Evolutionary conservation across 2,797 vertebrate genomes (phyloP), one percentile per base, ranked within the genome.

Genomic region (Chaetodon trifasciatus): DNA sequence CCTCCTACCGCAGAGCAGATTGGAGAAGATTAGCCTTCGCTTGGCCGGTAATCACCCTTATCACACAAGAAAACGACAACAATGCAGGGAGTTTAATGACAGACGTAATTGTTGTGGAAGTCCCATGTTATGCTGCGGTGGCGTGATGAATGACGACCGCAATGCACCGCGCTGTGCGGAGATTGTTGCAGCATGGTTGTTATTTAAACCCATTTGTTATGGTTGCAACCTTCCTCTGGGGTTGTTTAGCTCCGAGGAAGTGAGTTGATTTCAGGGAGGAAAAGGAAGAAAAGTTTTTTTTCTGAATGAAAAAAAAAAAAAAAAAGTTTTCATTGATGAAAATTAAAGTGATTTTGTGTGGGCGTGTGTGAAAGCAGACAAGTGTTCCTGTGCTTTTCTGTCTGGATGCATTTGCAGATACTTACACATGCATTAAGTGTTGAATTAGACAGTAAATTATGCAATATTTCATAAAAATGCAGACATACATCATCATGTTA

Each of bases 21-120:
- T 79, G 84, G 86, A 85, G 85, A 79, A 94, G 93, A 94, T 93
- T 92, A 94, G 90, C 68, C 83, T 77, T 73, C 76, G 78, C 86
- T 91, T 91, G 90, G 89, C 88, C 88, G 78, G 92, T 92, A 93
- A 94, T 94, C 91, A 81, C 72, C 86, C 91, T 92, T 94, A 95
- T 95, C 90, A 89, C 92, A 88, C 83, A 32, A 83, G 90, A 89
- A 90, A 94, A 90, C 78, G 71, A 90, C 91, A 92, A 92, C 90
- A 88, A 89, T 67, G 78, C 88, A 4, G 64, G 63, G 87, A 92
- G 91, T 90, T 93, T 93, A 92, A 94, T 93, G 91, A 84, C 74
- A 81, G 84, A 66, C 74, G 90, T 92, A 92, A 92, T 95, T 88
- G 91, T 90, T 92, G 86, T 88, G 89, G 93, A 94, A 91, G 92